Evolutionary conservation across 2,113 vertebrate genomes (phyloP), one percentile per base, ranked within the genome.

Genomic region (Microcebus murinus): DNA sequence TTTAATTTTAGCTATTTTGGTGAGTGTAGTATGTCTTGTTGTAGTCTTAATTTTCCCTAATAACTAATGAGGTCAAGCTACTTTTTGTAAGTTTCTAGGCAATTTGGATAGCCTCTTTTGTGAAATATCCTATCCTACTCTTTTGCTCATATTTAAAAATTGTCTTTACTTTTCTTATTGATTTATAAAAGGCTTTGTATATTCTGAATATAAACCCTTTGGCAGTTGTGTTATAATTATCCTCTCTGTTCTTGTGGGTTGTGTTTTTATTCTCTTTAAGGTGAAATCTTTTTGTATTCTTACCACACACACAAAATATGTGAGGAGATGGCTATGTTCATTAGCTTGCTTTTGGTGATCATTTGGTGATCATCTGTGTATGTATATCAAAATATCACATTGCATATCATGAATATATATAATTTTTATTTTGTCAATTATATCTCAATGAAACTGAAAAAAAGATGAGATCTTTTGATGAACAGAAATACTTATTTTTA

Each of bases 401-500:
- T 59, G 6, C 27, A n/a, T 29, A 70, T 34, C 21, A 25, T 68
- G 45, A 86, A 70, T 70, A 48, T 59, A 81, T 34, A n/a, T 14
- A 27, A 59, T 45, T 59, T 59, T 55, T 57, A 70, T 57, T 70
- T 80, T 57, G 63, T 27, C 52, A 71, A 21, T 71, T 83, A 73
- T 82, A 20, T 25, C 23, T 45, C 55, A 50, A 48, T 52, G 17
- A 50, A 59, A 4, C 25, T 34, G 50, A 73, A 73, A 73, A 52
- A 25, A 71, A 36, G 27, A 42, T 83, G 14, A 76, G 48, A 48
- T 48, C 73, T 93, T 86, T 94, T 52, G 73, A 50, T 76, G 67
- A 94, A 59, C 42, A 91, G 21, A 76, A 36, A 67, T 95, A 77
- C 42, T 71, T 63, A 89, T 65, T 96, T 92, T 85, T 59, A 77